Evolutionary conservation across 1,140 invertebrate genomes (phyloP).

Genomic region (Tribolium madens): DNA sequence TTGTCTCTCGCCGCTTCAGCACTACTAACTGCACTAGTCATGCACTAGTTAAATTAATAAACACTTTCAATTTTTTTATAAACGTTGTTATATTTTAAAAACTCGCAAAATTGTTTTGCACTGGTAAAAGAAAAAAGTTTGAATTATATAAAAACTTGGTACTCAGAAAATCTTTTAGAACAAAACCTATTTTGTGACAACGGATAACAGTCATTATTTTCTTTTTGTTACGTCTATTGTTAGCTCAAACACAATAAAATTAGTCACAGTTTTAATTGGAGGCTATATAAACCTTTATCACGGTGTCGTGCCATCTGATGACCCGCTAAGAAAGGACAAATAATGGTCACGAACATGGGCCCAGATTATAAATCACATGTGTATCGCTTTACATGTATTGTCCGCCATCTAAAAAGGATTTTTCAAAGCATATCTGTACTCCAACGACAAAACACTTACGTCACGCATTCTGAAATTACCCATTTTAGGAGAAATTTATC

Average conservation of each 20-base stretch:
- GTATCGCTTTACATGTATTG: slow-evolving; percentile 48
- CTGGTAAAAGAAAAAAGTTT: too few relatives aligned
- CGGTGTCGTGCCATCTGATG: background rate
- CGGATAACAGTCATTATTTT: background rate
- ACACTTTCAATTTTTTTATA: too few relatives aligned
- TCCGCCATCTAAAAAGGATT: slow-evolving; percentile 35
- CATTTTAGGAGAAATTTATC: slow-evolving; percentile 47
- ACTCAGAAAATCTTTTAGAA: too few relatives aligned
- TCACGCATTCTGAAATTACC: slow-evolving; percentile 44
- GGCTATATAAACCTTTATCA: slow-evolving; percentile 1
- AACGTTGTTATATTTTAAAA: too few relatives aligned
- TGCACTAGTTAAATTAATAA: too few relatives aligned
- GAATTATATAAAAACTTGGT: too few relatives aligned
- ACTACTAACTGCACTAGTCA: too few relatives aligned
- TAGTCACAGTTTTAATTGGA: slow-evolving; percentile 5
- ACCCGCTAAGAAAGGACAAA: slow-evolving; percentile 16
- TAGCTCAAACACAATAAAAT: background rate
- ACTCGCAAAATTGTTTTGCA: too few relatives aligned
- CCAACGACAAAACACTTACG: slow-evolving; percentile 43
- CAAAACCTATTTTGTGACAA: background rate
- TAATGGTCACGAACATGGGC: slow-evolving; percentile 41
- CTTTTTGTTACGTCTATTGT: background rate
- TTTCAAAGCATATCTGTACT: slow-evolving; percentile 46
- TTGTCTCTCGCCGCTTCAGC: too few relatives aligned
- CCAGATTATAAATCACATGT: slow-evolving; percentile 42